These are phyloP conservation scores for Pithecia hirsuta DNA, from an alignment of 2,797 vertebrate genomes.

Conservation along the genomic window DNA sequence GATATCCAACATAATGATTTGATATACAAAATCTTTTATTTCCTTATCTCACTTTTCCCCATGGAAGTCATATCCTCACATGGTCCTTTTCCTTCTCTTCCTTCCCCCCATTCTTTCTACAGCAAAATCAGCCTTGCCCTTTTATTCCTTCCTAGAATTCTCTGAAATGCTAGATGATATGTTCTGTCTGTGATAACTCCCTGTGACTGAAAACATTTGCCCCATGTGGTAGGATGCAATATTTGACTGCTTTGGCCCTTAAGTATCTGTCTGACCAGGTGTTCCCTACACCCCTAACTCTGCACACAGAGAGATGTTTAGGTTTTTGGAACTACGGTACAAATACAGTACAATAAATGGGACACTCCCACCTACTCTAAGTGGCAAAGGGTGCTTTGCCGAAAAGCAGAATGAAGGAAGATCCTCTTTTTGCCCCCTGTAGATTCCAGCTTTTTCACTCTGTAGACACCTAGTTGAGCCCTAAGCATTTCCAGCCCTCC, in stretches of 20 bases:
- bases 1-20: not conserved
- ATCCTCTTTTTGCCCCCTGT: rapidly evolving
- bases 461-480: not conserved
- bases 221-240: not conserved
- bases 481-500: not conserved
- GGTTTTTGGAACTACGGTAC: not conserved
- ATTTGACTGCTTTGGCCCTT: not conserved
- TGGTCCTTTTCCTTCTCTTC: not conserved
- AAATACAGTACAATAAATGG: not conserved
- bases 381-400: not conserved
- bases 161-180: not conserved
- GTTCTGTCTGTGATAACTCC: not conserved
- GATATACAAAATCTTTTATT: not conserved
- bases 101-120: not conserved
- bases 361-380: not conserved
- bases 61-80: not conserved
- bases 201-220: not conserved
- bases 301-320: not conserved
- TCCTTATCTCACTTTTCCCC: not conserved
- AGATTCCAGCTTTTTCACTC: not conserved
- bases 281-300: not conserved
- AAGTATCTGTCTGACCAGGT: not conserved
- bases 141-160: not conserved
- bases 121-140: not conserved
- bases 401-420: not conserved